These are phyloP conservation scores for Pangasius krempfi DNA, from an alignment of 2,797 vertebrate species.

Conservation along the genomic window DNA sequence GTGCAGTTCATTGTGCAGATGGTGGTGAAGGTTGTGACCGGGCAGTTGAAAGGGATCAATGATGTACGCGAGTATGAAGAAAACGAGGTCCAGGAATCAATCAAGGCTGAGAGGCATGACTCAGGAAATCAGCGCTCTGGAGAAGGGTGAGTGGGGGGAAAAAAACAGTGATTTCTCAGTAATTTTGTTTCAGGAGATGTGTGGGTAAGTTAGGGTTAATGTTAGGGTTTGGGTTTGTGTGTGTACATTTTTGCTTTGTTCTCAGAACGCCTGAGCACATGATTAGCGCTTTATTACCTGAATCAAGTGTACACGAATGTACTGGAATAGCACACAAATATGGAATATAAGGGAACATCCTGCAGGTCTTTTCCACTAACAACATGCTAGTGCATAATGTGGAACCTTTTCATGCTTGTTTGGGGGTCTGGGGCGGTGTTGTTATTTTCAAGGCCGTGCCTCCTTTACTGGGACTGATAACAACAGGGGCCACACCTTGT, in stretches of 20 bases:
- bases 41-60: slow-evolving; percentile 87
- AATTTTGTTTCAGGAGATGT: background rate
- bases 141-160: slow-evolving; percentile 73
- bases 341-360: background rate
- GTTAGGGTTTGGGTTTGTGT: background rate
- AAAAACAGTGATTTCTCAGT: background rate
- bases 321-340: background rate
- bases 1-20: slow-evolving; percentile 90
- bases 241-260: background rate
- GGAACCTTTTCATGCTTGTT: background rate
- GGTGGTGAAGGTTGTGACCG: slow-evolving; percentile 86
- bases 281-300: background rate
- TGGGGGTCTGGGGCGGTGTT: background rate
- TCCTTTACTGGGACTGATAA: background rate
- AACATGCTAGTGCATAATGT: background rate
- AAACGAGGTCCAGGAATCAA: slow-evolving; percentile 66
- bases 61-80: slow-evolving; percentile 91
- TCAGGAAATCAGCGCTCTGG: slow-evolving; percentile 70
- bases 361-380: background rate
- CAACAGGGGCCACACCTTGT: background rate
- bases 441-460: background rate
- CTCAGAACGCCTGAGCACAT: background rate
- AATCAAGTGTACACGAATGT: background rate
- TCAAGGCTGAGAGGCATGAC: slow-evolving; percentile 50
- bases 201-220: background rate